phyloP scores from a whole-genome alignment of 1,140 invertebrate species.

The Melipona quadrifasciata region DNA sequence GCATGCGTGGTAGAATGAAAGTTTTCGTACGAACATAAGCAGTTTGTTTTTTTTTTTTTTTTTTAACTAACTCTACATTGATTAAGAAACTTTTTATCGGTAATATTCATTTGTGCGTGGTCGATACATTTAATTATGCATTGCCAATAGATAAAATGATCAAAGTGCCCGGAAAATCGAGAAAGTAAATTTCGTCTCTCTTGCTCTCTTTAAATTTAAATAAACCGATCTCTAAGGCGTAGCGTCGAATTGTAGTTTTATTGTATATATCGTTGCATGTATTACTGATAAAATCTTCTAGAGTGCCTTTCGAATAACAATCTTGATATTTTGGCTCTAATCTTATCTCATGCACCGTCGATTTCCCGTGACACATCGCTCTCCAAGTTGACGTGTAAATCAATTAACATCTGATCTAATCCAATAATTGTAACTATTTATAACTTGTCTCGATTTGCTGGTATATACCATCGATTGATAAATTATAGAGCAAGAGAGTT shows the following conservation, averaged over 20 bases:
- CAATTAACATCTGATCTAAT: too few species aligned
- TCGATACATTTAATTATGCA: not conserved
- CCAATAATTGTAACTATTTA: too few species aligned
- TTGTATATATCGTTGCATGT: too few species aligned
- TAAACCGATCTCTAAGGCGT: not conserved
- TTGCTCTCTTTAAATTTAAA: not conserved
- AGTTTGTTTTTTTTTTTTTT: not conserved
- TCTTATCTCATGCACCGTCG: not conserved
- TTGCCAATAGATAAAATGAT: not conserved
- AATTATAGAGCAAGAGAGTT: not conserved
- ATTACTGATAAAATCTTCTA: not conserved
- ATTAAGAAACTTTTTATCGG: not conserved
- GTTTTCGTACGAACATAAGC: not conserved
- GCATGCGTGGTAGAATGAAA: too few species aligned
- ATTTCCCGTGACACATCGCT: not conserved
- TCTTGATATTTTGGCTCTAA: not conserved
- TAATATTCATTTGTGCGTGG: not conserved
- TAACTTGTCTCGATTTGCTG: too few species aligned
- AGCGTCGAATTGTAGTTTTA: too few species aligned
- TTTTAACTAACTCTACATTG: too few species aligned
- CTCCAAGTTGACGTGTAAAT: too few species aligned
- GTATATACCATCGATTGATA: not conserved
- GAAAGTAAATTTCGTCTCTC: not conserved
- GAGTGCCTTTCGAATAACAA: not conserved
- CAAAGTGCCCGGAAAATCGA: not conserved